Percentiles rank a stretch among this genome's conserved stretches.
Conservation (phyloP, 2,888 invertebrate genomes). For the Morpho achilles region DNA sequence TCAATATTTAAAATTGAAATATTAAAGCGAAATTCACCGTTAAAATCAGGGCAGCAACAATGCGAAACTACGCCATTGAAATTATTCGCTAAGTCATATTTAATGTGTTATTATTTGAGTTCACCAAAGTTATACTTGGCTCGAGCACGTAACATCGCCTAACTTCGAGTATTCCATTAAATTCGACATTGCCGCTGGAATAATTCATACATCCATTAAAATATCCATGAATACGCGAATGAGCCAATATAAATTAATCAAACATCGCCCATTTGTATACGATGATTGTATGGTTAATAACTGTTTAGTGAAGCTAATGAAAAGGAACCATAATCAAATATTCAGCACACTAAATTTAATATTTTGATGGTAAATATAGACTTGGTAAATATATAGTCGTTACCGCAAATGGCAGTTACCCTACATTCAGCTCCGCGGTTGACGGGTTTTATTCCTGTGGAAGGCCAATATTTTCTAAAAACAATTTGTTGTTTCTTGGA, state of each 20-base stretch:
- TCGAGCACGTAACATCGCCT: not conserved
- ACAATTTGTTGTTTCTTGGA: no score
- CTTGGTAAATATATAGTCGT: no score
- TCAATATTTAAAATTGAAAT: no score
- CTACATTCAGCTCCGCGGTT: no score
- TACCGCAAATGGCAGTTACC: no score
- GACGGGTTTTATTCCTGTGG: no score
- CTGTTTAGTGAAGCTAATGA: conserved; percentile 12
- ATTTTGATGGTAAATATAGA: no score
- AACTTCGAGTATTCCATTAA: conserved; percentile 18
- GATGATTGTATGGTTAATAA: conserved; percentile 6
- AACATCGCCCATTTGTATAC: conserved; percentile 11
- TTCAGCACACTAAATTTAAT: no score
- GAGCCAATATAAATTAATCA: conserved; percentile 24
- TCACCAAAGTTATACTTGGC: conserved; percentile 18
- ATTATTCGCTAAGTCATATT: conserved; percentile 12
- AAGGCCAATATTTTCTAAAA: no score
- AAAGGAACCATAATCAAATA: not conserved
- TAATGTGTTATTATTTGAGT: conserved; percentile 19
- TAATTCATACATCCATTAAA: conserved; percentile 26
- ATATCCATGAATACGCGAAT: conserved; percentile 18
- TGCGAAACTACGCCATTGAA: conserved; percentile 9
- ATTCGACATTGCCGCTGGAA: conserved; percentile 18
- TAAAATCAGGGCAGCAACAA: not conserved
- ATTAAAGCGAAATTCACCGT: no score